Base-by-base conservation (phyloP, 2,113 vertebrate species). In the Carlito syrichta region DNA sequence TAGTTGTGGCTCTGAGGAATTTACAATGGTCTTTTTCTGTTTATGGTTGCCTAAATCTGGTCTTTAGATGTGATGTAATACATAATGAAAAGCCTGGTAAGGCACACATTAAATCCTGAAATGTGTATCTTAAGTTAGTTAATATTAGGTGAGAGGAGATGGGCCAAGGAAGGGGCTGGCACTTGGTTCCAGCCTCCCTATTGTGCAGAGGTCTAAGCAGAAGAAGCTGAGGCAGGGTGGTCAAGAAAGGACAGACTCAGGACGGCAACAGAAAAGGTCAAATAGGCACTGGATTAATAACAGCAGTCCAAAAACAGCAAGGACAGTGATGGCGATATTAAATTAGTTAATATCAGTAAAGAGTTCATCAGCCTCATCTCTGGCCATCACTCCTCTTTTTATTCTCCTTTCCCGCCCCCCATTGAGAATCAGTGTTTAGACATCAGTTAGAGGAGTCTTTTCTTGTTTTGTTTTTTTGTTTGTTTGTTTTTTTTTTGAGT, bases 81-180 rank as follows among this genome's bases (percentile, higher is more conserved):
- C 0, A 2, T 87, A 38, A 38, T 83, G 78, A 89, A 68, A 87
- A 88, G 13, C 16, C 35, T 50, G 27, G 5, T 40, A 56, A 74
- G 76, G 14, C 19, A 81, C 38, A 82, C 81, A 71, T 73, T 74
- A 89, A 95, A 87, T 74, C 88, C 27, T 71, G 58, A 17, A 63
- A 63, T 86, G 83, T 82, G n/a, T 76, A 40, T 62, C 45, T 96
- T 95, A 74, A 91, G n/a, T 88, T 58, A 78, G 35, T 89, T 89
- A 83, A 32, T 38, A n/a, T n/a, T n/a, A n/a, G n/a, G n/a, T n/a
- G n/a, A n/a, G n/a, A n/a, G n/a, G n/a, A n/a, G n/a, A n/a, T n/a
- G n/a, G n/a, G n/a, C n/a, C n/a, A n/a, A n/a, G n/a, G n/a, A n/a
- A n/a, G n/a, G n/a, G n/a, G n/a, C n/a, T n/a, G n/a, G n/a, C n/a